Evolutionary conservation across 2,113 vertebrate genomes (phyloP).

Genomic region (Leuciscus idus): DNA sequence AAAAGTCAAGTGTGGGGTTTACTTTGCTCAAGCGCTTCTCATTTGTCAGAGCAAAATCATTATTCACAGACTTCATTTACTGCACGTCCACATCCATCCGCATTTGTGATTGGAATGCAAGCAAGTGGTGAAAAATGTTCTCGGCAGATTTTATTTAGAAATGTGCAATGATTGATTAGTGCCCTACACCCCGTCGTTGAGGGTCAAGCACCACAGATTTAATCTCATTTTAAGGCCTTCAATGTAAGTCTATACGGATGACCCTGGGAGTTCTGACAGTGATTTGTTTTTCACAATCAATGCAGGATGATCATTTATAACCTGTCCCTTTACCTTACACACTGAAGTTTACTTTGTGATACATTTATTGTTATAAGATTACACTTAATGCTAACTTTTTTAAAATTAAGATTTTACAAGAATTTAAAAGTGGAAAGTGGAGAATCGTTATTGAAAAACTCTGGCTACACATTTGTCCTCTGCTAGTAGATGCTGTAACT

Average conservation of each 20-base stretch:
- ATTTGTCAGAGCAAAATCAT: background rate
- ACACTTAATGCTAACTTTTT: background rate
- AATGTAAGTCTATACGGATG: background rate
- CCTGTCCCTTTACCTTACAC: background rate
- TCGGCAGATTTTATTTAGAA: background rate
- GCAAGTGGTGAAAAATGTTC: background rate
- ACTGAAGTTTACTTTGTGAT: background rate
- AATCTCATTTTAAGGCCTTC: background rate
- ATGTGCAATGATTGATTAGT: constrained; percentile 10
- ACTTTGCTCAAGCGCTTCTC: background rate
- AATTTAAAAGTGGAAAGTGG: background rate
- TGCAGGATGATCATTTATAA: background rate
- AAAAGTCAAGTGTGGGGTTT: background rate
- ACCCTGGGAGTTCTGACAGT: constrained; percentile 10
- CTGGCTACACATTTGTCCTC: too few relatives aligned
- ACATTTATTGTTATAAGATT: background rate
- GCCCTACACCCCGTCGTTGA: background rate
- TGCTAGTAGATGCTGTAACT: background rate
- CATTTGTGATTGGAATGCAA: background rate
- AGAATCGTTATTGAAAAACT: background rate
- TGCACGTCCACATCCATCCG: background rate
- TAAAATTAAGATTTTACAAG: background rate
- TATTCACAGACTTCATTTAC: background rate
- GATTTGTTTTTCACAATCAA: constrained; percentile 24
- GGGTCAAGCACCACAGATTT: background rate